Evolutionary conservation across 1,140 invertebrate genomes (phyloP).

Genomic region (Drosophila oshimai): DNA sequence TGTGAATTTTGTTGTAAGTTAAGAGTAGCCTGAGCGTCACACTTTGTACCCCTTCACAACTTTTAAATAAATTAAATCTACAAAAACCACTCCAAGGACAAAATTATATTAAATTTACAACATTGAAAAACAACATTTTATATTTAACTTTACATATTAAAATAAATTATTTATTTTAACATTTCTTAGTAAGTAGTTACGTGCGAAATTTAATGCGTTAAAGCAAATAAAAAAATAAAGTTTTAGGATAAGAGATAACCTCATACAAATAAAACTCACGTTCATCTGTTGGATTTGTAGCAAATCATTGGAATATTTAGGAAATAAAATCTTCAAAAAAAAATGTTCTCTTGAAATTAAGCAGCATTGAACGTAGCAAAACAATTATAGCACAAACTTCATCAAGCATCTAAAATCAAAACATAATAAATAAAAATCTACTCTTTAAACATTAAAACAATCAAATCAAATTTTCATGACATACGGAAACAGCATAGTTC

Average conservation of each 20-base stretch:
- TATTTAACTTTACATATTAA: conserved; percentile 50
- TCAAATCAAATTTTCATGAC: conserved; percentile 25
- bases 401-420: conserved; percentile 46
- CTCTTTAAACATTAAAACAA: conserved; percentile 1
- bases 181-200: conserved; percentile 38
- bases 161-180: conserved; percentile 60
- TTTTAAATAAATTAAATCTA: conserved; percentile 70
- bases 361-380: conserved; percentile 33
- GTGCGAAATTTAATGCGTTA: conserved; percentile 17
- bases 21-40: conserved; percentile 67
- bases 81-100: conserved; percentile 61
- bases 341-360: conserved; percentile 6
- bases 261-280: conserved; percentile 4
- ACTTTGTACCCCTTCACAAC: conserved; percentile 70
- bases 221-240: conserved; percentile 24
- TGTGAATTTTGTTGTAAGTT: conserved; percentile 77
- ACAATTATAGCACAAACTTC: conserved; percentile 31
- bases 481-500: conserved; percentile 15
- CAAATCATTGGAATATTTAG: conserved; percentile 10
- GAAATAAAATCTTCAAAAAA: conserved; percentile 9
- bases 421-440: conserved; percentile 7
- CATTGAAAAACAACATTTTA: conserved; percentile 9
- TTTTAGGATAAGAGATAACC: conserved; percentile 18
- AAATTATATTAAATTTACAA: conserved; percentile 72
- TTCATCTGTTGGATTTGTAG: conserved; percentile 37